phyloP scores from a whole-genome alignment of 2,888 invertebrate genomes.

The Drosophila mimica region DNA sequence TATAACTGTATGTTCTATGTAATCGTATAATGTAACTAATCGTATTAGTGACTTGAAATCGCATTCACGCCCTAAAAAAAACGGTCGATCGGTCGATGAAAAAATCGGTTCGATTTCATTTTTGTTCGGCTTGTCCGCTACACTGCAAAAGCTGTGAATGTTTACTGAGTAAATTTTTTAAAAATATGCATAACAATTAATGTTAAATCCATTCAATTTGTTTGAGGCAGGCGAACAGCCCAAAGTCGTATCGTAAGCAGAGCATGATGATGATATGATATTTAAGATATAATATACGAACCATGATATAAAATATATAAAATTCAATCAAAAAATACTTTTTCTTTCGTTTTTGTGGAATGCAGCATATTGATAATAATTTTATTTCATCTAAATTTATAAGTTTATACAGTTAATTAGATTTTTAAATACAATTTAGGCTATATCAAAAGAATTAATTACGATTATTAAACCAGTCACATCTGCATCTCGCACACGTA shows the following conservation, averaged over 20 bases:
- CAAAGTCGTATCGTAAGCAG: conserved; percentile 32
- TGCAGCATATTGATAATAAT: neutral
- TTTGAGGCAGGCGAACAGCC: conserved; percentile 29
- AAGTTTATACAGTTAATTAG: conserved; percentile 25
- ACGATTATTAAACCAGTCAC: conserved; percentile 33
- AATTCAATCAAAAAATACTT: neutral
- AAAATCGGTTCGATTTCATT: conserved; percentile 53
- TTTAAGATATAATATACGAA: conserved; percentile 47
- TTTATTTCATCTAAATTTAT: conserved; percentile 7
- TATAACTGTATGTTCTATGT: conserved; percentile 56
- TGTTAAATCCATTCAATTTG: conserved; percentile 33
- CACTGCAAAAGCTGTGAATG: conserved; percentile 76
- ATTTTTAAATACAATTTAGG: conserved; percentile 54
- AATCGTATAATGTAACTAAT: conserved; percentile 56
- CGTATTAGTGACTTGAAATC: conserved; percentile 67
- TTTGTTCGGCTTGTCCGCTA: conserved; percentile 58
- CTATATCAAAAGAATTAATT: conserved; percentile 16
- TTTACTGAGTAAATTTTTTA: conserved; percentile 77
- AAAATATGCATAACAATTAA: conserved; percentile 43
- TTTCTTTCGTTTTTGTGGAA: neutral
- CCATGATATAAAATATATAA: conserved; percentile 19
- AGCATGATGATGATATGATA: conserved; percentile 29
- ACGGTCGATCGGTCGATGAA: conserved; percentile 41
- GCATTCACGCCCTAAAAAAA: conserved; percentile 60
- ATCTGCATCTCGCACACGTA: conserved; percentile 26